Percentiles rank a stretch among this genome's conserved stretches.
Conservation (phyloP, 2,113 vertebrate species). For the Phodopus roborovskii region DNA sequence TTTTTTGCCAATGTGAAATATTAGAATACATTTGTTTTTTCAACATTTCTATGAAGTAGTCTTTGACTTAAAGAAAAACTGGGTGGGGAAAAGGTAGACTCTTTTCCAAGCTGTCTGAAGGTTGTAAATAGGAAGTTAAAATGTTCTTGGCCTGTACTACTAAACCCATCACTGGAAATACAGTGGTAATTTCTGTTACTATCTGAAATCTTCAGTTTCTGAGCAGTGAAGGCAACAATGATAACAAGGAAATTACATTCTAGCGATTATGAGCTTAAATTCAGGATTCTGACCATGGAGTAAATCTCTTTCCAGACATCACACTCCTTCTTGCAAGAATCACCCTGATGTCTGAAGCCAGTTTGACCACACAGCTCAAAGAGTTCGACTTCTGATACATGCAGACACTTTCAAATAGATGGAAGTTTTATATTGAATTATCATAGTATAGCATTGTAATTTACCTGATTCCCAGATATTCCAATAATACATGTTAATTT, state of each 20-base stretch:
- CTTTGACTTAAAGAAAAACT: not conserved
- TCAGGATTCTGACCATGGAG: slow-evolving; percentile 32
- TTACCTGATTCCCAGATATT: not conserved
- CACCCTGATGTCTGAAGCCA: slow-evolving; percentile 42
- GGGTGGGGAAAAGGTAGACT: not conserved
- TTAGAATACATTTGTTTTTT: not conserved
- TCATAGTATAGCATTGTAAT: not conserved
- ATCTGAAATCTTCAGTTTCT: slow-evolving; percentile 61
- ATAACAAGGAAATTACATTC: slow-evolving; percentile 69
- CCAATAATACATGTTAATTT: not conserved
- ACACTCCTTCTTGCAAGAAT: not conserved
- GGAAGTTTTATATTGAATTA: not conserved
- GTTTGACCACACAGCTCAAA: not conserved
- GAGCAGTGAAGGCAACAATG: slow-evolving; percentile 37
- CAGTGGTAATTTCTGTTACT: not conserved
- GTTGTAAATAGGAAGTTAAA: slow-evolving; percentile 44
- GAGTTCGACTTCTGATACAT: slow-evolving; percentile 50
- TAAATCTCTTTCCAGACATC: slow-evolving; percentile 37
- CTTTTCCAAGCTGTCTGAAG: slow-evolving; percentile 17
- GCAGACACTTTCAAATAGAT: slow-evolving; percentile 25
- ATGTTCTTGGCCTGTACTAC: not conserved
- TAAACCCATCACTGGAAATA: not conserved
- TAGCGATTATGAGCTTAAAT: slow-evolving; percentile 69
- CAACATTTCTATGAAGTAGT: not conserved
- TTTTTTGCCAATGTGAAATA: slow-evolving; percentile 40